A percentile compares a stretch with the other conserved stretches of the same genome.
phyloP scores from a whole-genome alignment of 2,888 invertebrate species.

The Hyles lineata region DNA sequence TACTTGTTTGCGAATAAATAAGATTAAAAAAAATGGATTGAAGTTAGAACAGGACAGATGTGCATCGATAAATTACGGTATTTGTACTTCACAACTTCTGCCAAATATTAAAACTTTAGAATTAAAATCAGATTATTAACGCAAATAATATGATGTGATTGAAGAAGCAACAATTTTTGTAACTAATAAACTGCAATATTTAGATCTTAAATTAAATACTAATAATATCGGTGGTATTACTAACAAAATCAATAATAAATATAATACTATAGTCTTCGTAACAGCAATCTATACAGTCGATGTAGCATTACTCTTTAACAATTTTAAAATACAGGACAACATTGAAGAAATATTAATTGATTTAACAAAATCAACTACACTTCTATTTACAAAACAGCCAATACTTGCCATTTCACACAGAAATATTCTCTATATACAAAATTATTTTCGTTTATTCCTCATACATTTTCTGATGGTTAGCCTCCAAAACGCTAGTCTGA shows the following conservation, averaged over 20 bases:
- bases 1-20: no score
- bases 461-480: conserved; percentile 89
- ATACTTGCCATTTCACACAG: background rate
- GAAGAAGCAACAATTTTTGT: background rate
- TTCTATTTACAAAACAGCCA: background rate
- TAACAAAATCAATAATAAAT: background rate
- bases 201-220: background rate
- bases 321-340: background rate
- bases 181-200: background rate
- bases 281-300: background rate
- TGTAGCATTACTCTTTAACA: background rate
- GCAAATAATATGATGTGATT: no score
- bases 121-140: no score
- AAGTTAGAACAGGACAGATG: no score
- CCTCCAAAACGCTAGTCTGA: conserved; percentile 94
- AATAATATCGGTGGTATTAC: background rate
- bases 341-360: conserved; percentile 1
- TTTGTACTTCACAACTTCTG: no score
- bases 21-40: no score
- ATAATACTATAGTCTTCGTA: background rate
- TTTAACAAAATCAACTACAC: background rate
- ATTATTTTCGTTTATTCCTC: conserved; percentile 62
- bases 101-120: no score
- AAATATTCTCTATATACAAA: background rate
- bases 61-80: no score